phyloP scores from a whole-genome alignment of 2,113 vertebrate genomes.

The Alces alces region DNA sequence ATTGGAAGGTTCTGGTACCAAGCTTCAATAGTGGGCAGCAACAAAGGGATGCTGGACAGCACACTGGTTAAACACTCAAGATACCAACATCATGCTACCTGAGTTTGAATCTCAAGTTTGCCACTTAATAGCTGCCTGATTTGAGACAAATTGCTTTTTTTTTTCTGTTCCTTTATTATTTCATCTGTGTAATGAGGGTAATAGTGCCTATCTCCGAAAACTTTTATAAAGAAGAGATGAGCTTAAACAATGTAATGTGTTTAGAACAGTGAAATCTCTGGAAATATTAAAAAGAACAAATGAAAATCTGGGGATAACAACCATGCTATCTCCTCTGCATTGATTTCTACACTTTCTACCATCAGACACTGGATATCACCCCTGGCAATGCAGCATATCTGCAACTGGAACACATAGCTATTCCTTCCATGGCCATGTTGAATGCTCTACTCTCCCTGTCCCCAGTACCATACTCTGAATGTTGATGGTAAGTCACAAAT shows the following conservation, averaged over 20 bases:
- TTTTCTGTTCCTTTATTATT: neutral
- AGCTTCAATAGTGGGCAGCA: neutral
- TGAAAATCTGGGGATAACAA: neutral
- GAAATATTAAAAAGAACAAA: neutral
- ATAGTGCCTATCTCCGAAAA: neutral
- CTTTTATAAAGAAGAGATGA: neutral
- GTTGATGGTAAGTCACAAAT: neutral
- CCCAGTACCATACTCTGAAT: neutral
- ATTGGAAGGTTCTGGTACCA: neutral
- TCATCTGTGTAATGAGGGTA: neutral
- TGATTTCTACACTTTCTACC: neutral
- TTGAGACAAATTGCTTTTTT: neutral
- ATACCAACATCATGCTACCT: neutral
- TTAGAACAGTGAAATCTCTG: neutral
- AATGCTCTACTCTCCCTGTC: neutral
- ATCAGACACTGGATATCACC: fast-evolving
- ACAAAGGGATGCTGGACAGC: neutral
- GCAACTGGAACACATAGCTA: neutral
- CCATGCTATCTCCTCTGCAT: neutral
- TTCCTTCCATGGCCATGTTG: neutral
- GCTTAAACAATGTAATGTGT: neutral
- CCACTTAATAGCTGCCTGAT: neutral
- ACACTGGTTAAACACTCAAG: neutral
- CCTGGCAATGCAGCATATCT: neutral
- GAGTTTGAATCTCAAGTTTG: neutral